Base-by-base conservation (phyloP, 1,140 invertebrate genomes). In the Microplitis mediator region DNA sequence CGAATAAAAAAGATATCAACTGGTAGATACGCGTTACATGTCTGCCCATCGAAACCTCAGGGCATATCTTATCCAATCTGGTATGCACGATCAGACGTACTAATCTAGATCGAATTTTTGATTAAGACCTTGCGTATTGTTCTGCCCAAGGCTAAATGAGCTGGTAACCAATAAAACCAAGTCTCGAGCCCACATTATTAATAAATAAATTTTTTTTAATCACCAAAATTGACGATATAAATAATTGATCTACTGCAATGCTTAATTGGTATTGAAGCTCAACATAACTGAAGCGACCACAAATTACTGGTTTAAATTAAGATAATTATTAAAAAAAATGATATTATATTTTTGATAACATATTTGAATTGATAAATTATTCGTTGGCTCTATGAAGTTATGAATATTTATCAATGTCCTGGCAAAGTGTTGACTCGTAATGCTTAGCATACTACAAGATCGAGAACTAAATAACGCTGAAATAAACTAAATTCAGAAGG, bases 41-140 rank as follows among this genome's bases (percentile, higher is more conserved):
- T 16, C 35, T 39, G 32, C 66, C 52, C 56, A 73, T 51, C 67
- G 50, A 68, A 70, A 73, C 70, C 63, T 63, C 60, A 16, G 62
- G 61, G 61, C 58, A n/a, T 61, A n/a, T 61, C 60, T 39, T 69
- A 75, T 74, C 73, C 65, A 71, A 71, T 71, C 68, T 71, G 45
- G 54, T 39, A 71, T 74, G 72, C 74, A 73, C 73, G 68, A 73
- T 75, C 74, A 45, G 6, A 63, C 32, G 52, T 69, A 64, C 73
- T 67, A 71, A 77, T 78, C 76, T 71, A 75, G 64, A 77, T 76
- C 63, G 58, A 62, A 74, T 79, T 75, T 74, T 71, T 61, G 71
- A 77, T 76, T 60, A 60, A 75, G 70, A 54, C 34, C 32, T 63
- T 36, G 9, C 13, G 36, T 54, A 54, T 54, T 54, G 52, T 54